These are phyloP conservation scores for Crocodylus rhombifer DNA, from an alignment of 2,797 vertebrate genomes.

Conservation along the genomic window DNA sequence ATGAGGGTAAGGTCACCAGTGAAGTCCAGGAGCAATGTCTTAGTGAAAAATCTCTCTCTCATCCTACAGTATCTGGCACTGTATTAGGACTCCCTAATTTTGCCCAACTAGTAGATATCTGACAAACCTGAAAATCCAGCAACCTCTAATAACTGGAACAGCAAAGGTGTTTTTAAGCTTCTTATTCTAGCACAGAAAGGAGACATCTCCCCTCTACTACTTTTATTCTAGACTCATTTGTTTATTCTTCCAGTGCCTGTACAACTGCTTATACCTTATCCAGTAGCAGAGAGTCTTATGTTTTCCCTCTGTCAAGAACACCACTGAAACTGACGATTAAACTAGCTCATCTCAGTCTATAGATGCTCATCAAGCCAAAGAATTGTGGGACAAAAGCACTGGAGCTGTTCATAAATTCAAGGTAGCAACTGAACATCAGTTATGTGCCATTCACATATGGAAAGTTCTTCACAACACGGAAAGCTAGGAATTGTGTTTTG, in stretches of 20 bases:
- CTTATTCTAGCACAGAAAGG: background rate
- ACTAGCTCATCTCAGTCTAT: background rate
- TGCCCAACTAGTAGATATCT: background rate
- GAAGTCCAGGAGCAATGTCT: background rate
- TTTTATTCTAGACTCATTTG: background rate
- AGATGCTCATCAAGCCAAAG: background rate
- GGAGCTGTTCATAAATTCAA: background rate
- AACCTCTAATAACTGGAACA: accelerated
- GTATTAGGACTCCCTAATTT: background rate
- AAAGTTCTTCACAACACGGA: background rate
- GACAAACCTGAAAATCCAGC: background rate
- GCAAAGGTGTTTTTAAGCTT: background rate
- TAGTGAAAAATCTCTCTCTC: background rate
- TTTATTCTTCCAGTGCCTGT: background rate
- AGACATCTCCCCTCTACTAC: background rate
- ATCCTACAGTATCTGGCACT: background rate
- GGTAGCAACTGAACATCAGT: background rate
- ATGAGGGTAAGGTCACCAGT: background rate
- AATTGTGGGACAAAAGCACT: background rate
- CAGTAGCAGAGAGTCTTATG: background rate
- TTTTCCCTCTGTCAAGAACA: background rate
- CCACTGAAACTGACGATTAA: background rate
- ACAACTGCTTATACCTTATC: background rate
- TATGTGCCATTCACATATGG: background rate
- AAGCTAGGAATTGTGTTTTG: background rate